Base-by-base conservation (phyloP, 2,797 vertebrate genomes). In the Malacoctenus gilli region DNA sequence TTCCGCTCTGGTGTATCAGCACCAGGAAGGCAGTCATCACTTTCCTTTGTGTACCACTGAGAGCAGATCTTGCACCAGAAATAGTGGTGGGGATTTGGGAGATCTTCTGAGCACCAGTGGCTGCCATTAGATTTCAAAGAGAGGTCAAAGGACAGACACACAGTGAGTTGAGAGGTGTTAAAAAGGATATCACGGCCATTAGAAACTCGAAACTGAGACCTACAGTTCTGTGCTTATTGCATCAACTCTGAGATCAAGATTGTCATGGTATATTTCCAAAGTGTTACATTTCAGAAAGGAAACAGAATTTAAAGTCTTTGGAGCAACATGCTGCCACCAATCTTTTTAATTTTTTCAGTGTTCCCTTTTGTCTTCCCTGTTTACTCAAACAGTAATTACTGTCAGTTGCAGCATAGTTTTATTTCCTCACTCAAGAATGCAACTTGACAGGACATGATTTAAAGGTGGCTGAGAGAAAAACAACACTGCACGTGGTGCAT, bases 11-110 rank as follows among this genome's bases (percentile, higher is more conserved):
- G 41, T 50, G 11, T 32, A 22, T 36, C 31, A 44, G 68, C 40
- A 34, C 32, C 8, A 46, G 25, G 49, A 36, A 59, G 57, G 28
- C 60, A 54, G 55, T 74, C 80, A 60, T 61, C 65, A 46, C 57
- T 60, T 39, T 68, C 25, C 48, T 54, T 30, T 36, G 1, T 22
- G 42, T 46, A 32, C 60, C 63, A 48, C 50, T 38, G 59, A 69
- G 72, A 75, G 52, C 5, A 48, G 37, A 30, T 50, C 59, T 34
- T 65, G 59, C 49, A 59, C 77, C 81, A 68, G 60, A 80, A 80
- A 86, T 82, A 74, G 68, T 59, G 39, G 43, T 75, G 54, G 43
- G 75, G 40, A 72, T 39, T 19, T 16, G 36, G 58, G 59, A 75
- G 68, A 69, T 48, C 55, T 44, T 77, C 58, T 59, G 18, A 22